These are phyloP conservation scores for Nymphalis urticae DNA, from an alignment of 2,888 invertebrate genomes.

Conservation along the genomic window DNA sequence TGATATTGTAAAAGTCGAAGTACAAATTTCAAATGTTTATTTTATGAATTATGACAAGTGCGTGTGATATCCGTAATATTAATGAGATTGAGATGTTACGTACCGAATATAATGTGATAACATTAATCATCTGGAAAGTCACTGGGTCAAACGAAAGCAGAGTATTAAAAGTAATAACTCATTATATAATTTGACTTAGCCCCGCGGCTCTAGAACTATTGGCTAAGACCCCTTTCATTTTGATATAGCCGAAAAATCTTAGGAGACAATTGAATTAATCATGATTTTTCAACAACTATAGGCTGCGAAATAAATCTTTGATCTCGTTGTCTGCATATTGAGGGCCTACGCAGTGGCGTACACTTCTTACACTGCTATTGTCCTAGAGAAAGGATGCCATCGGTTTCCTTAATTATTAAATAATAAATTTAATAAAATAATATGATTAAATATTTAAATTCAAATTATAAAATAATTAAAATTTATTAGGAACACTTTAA, in stretches of 20 bases:
- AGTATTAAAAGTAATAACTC: constrained; percentile 25
- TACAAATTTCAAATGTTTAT: neutral
- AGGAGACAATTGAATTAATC: neutral
- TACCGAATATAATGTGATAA: constrained; percentile 26
- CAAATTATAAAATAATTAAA: too few species aligned
- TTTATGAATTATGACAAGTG: constrained; percentile 24
- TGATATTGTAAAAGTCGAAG: neutral
- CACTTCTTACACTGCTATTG: too few species aligned
- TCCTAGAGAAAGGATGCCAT: too few species aligned
- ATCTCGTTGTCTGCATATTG: too few species aligned
- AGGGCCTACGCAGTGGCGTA: too few species aligned
- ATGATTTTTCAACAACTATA: too few species aligned
- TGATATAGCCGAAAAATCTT: neutral
- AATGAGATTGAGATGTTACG: constrained; percentile 36
- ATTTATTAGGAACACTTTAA: too few species aligned
- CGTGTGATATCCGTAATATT: constrained; percentile 33
- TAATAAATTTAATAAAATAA: too few species aligned
- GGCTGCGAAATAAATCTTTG: too few species aligned
- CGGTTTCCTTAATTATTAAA: too few species aligned
- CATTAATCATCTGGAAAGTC: constrained; percentile 36
- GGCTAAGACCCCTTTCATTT: constrained; percentile 1
- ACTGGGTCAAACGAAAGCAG: constrained; percentile 35
- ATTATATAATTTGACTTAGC: constrained; percentile 31
- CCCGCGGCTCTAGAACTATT: constrained; percentile 14
- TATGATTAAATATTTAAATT: too few species aligned